Conservation (phyloP, 64 coral and sea anemone genomes). For the Montipora cactus region DNA sequence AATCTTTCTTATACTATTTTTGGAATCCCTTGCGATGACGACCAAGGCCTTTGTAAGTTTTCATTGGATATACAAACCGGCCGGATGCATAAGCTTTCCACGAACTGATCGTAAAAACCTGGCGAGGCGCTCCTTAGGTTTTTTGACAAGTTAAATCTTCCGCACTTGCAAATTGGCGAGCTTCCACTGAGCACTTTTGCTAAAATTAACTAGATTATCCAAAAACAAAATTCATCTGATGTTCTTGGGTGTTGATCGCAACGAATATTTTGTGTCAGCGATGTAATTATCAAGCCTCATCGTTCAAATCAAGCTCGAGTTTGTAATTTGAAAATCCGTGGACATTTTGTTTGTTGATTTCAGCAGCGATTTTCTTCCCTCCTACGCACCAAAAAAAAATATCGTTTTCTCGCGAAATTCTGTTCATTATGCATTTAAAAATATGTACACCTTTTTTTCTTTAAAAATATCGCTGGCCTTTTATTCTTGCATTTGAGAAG, state of each 20-base stretch:
- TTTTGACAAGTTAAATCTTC: conserved; percentile 51
- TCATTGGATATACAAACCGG: not conserved
- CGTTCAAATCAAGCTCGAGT: not conserved
- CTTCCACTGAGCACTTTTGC: not conserved
- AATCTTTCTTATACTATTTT: not conserved
- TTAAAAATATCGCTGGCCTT: not conserved
- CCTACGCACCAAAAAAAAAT: not conserved
- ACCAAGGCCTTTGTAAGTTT: not conserved
- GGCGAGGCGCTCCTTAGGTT: conserved; percentile 42
- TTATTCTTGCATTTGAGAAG: not conserved
- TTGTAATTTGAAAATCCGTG: not conserved
- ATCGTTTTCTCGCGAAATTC: not conserved
- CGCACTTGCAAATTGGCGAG: conserved; percentile 2
- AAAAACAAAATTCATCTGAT: not conserved
- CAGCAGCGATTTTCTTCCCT: not conserved
- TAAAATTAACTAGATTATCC: conserved; percentile 21
- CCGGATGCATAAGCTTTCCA: not conserved
- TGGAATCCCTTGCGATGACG: not conserved
- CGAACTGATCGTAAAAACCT: conserved; percentile 1
- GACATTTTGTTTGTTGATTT: not conserved
- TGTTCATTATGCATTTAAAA: not conserved
- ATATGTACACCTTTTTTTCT: not conserved
- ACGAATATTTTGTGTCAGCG: not conserved
- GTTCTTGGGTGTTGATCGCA: not conserved
- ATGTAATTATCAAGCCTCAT: not conserved